These are phyloP conservation scores for Lindbergichthys nudifrons DNA, from an alignment of 2,797 vertebrate species.

Conservation along the genomic window DNA sequence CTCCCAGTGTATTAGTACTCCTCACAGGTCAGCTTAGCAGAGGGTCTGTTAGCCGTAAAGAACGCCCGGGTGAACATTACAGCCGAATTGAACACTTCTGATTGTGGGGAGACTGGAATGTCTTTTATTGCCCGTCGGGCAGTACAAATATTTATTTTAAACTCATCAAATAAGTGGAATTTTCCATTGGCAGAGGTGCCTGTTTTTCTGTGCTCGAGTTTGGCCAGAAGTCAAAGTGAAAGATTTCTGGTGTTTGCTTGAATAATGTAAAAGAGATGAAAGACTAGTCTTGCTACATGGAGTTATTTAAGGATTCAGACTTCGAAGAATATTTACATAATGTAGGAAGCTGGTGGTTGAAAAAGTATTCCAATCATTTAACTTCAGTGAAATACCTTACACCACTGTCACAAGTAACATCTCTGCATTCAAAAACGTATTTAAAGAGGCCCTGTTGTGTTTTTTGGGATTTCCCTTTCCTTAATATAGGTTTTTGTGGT, in stretches of 20 bases:
- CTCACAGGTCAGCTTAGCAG: slow-evolving; percentile 40
- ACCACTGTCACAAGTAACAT: too few species aligned
- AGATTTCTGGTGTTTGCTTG: neutral
- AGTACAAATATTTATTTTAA: slow-evolving; percentile 81
- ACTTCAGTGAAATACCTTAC: too few species aligned
- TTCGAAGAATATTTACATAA: neutral
- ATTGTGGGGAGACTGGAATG: slow-evolving; percentile 79
- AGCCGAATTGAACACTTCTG: slow-evolving; percentile 63
- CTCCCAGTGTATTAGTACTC: slow-evolving; percentile 17
- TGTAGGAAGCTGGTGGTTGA: too few species aligned
- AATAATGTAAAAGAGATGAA: neutral
- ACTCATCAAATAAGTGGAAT: slow-evolving; percentile 80
- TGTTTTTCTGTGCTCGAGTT: slow-evolving; percentile 25
- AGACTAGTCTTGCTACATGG: neutral
- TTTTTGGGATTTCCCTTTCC: too few species aligned
- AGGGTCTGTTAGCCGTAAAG: slow-evolving; percentile 54
- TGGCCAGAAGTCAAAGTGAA: slow-evolving; percentile 7
- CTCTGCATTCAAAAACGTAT: too few species aligned
- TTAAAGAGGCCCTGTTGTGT: too few species aligned
- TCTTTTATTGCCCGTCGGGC: slow-evolving; percentile 72
- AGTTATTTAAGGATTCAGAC: neutral
- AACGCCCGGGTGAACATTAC: slow-evolving; percentile 69
- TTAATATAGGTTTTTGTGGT: too few species aligned
- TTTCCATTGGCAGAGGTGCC: slow-evolving; percentile 73
- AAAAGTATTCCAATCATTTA: too few species aligned